Conservation (phyloP, 2,113 vertebrate genomes). For the Caranx ignobilis region DNA sequence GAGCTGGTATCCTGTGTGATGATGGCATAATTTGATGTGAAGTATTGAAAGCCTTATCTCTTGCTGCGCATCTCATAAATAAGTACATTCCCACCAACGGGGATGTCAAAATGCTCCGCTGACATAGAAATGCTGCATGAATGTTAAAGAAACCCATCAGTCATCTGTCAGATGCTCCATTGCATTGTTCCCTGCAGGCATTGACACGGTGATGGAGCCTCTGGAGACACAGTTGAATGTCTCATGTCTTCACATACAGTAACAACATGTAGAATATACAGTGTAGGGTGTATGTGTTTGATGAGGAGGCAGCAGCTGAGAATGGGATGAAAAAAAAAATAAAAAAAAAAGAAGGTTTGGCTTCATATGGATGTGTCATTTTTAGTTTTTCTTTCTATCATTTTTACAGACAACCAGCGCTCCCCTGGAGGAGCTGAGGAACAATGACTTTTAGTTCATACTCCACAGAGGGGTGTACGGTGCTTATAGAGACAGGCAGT, state of each 20-base stretch:
- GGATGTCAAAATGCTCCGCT: neutral
- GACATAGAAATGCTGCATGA: neutral
- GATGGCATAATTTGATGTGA: neutral
- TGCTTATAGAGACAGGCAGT: conserved; percentile 32
- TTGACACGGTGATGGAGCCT: neutral
- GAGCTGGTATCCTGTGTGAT: neutral
- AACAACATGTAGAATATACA: neutral
- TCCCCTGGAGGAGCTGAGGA: conserved; percentile 5
- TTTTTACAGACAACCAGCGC: conserved; percentile 2
- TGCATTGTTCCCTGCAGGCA: conserved; percentile 3
- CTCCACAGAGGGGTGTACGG: conserved; percentile 33
- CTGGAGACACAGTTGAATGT: neutral
- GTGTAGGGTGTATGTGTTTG: neutral
- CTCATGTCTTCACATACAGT: neutral
- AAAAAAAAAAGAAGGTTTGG: neutral
- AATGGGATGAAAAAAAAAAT: neutral
- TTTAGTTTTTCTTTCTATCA: conserved; percentile 5
- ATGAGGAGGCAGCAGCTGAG: neutral
- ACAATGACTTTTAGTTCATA: conserved; percentile 28
- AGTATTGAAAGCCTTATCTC: conserved; percentile 9
- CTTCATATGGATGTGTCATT: conserved; percentile 11
- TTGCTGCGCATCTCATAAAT: neutral
- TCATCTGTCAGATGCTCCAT: conserved; percentile 18
- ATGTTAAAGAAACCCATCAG: conserved; percentile 30
- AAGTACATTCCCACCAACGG: neutral